Evolutionary conservation across 2,113 vertebrate species (phyloP), one percentile per base, ranked within the genome.

Genomic region (Tringa solitaria): DNA sequence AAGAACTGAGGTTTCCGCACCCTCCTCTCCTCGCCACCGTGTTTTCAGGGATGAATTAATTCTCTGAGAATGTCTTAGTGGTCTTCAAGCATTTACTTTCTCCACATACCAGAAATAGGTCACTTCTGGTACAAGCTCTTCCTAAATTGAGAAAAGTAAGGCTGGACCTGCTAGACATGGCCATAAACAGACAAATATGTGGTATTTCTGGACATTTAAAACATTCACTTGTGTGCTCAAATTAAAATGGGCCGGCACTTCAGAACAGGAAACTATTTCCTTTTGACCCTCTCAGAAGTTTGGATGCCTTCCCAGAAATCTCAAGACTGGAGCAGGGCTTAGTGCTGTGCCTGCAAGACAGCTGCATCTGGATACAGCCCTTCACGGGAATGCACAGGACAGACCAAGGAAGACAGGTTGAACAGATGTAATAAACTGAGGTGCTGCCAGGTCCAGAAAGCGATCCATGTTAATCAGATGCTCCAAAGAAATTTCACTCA

Each of bases 231-330:
- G 17, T 57, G 59, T 64, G 80, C 64, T 63, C 56, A 75, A 93
- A 92, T 78, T 89, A 81, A 96, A 96, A 90, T 50, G 65, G 95
- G 65, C 51, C 83, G 91, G 53, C 85, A 79, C 80, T 92, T 95
- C 94, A 96, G 92, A 96, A 91, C 56, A 89, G 83, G 69, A 95
- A 97, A 81, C 46, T 81, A 84, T 92, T 90, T 93, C 85, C 88
- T 97, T 94, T 95, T 92, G 83, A 90, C 90, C 90, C 95, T 93
- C 90, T 94, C 94, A 94, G 53, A 61, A 75, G 94, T 50, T 90
- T 96, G 96, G 96, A 96, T 84, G 87, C 45, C 87, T 96, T 97
- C 96, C 95, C 92, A 94, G 96, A 96, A 96, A 97, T 90, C 79
- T 93, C 80, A 93, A 95, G 88, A 82, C 90, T 32, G 83, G 83